Conservation (phyloP, 2,888 invertebrate genomes). For the Lithophane socia region DNA sequence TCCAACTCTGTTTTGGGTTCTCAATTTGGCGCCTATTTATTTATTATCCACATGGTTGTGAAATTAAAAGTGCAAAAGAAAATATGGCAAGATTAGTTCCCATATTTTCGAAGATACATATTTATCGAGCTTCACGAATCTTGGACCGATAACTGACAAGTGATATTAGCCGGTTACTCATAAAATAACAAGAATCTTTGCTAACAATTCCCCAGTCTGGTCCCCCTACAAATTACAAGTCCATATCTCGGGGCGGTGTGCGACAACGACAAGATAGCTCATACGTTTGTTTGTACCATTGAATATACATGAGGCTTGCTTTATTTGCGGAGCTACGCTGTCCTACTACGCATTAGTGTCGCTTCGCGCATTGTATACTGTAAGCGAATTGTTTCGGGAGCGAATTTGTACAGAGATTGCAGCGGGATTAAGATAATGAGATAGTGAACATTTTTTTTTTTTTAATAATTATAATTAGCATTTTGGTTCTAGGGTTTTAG, state of each 20-base stretch:
- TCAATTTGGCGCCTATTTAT: background rate
- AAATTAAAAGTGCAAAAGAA: background rate
- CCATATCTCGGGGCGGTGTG: slow-evolving; percentile 67
- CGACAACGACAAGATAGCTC: slow-evolving; percentile 72
- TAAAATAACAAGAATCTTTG: slow-evolving; percentile 2
- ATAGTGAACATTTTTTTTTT: background rate
- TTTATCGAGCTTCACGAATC: background rate
- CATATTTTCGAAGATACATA: background rate
- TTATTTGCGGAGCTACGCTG: slow-evolving; percentile 76
- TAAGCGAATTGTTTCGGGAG: slow-evolving; percentile 61
- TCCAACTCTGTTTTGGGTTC: background rate
- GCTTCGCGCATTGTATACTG: slow-evolving; percentile 73
- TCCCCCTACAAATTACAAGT: slow-evolving; percentile 60
- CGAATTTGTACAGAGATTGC: slow-evolving; percentile 44
- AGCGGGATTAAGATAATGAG: slow-evolving; percentile 36
- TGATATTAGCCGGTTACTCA: background rate
- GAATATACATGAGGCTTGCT: slow-evolving; percentile 85
- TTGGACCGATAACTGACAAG: background rate
- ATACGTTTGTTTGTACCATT: slow-evolving; percentile 77
- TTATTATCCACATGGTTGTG: background rate
- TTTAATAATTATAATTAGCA: background rate
- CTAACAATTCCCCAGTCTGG: slow-evolving; percentile 24
- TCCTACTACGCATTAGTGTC: slow-evolving; percentile 75
- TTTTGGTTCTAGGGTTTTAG: background rate
- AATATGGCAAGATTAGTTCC: background rate